Evolutionary conservation across 2,797 vertebrate genomes (phyloP).

Genomic region (Gymnodraco acuticeps): DNA sequence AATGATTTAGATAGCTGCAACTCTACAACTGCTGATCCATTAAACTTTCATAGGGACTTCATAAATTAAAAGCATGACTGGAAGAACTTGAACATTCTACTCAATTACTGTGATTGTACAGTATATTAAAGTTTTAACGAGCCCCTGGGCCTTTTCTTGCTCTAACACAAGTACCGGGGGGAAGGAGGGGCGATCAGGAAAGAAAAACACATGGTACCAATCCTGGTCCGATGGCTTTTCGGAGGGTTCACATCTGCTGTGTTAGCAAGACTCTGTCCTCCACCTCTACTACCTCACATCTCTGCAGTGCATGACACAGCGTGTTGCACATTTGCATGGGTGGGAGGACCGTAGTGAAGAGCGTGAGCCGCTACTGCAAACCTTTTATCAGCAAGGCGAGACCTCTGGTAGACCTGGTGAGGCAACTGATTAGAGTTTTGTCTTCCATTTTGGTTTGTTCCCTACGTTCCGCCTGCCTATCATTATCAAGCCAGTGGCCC

Average conservation of each 20-base stretch:
- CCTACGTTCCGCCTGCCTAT: constrained; percentile 65
- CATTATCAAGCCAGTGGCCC: constrained; percentile 79
- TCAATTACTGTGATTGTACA: constrained; percentile 86
- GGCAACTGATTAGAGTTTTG: constrained; percentile 50
- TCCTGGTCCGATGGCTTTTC: constrained; percentile 69
- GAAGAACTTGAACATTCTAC: constrained; percentile 80
- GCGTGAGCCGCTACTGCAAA: constrained; percentile 45
- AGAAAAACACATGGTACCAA: constrained; percentile 74
- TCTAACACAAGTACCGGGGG: constrained; percentile 59
- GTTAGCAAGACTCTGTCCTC: constrained; percentile 58
- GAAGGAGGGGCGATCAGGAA: constrained; percentile 35
- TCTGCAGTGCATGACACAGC: constrained; percentile 39
- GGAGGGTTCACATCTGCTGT: constrained; percentile 71
- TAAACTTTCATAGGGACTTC: constrained; percentile 84
- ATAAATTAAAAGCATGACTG: constrained; percentile 83
- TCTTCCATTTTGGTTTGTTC: constrained; percentile 58
- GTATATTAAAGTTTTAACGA: constrained; percentile 84
- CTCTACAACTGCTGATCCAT: constrained; percentile 79
- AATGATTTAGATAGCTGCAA: constrained; percentile 80
- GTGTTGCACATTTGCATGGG: constrained; percentile 51
- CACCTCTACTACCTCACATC: constrained; percentile 59
- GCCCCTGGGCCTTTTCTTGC: constrained; percentile 69
- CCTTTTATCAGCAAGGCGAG: constrained; percentile 37
- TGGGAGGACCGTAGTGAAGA: constrained; percentile 30
- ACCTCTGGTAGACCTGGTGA: constrained; percentile 49